Base-by-base conservation (phyloP, 2,113 vertebrate species). In the Phaethon lepturus region DNA sequence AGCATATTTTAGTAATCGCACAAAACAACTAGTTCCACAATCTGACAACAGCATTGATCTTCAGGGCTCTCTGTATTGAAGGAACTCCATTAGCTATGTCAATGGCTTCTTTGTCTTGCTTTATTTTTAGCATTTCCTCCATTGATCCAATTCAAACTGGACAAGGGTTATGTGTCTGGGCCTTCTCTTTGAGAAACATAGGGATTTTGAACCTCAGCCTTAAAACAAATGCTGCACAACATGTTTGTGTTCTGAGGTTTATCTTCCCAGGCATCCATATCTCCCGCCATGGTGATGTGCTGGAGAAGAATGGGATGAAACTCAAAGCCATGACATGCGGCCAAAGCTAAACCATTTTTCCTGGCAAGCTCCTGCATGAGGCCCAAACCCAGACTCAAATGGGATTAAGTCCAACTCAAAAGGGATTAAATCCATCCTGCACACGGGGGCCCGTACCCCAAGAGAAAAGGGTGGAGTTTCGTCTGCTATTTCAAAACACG, bases 281-380 rank as follows among this genome's bases (percentile, higher is more conserved):
- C 31, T 49, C 19, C 28, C 17, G 40, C 38, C 25, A 11, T 10
- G 7, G 52, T 18, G 19, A 71, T 14, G 20, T 5, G 11, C 20
- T 42, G 35, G 35, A 68, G 15, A 77, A 68, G 29, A 63, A 73
- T 0, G 5, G 23, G 49, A 58, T 29, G 29, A 63, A 78, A 47
- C 35, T 35, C 35, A 50, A 81, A 55, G 20, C 31, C 20, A 23
- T 1, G 7, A 47, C 18, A 15, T 1, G 2, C 0, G 0, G 38
- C n/a, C 47, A 78, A 67, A 90, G 29, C 38, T 22, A 11, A 67
- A 59, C 8, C 2, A 0, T 26, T 31, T 63, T 62, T 8, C 58
- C 38, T 20, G 8, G 15, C 23, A 10, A 86, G 17, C 55, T 75
- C 44, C 86, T 80, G 31, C 18, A 38, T 4, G 7, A 60, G 25